phyloP scores from a whole-genome alignment of 2,797 vertebrate genomes.

The Alectoris magna region DNA sequence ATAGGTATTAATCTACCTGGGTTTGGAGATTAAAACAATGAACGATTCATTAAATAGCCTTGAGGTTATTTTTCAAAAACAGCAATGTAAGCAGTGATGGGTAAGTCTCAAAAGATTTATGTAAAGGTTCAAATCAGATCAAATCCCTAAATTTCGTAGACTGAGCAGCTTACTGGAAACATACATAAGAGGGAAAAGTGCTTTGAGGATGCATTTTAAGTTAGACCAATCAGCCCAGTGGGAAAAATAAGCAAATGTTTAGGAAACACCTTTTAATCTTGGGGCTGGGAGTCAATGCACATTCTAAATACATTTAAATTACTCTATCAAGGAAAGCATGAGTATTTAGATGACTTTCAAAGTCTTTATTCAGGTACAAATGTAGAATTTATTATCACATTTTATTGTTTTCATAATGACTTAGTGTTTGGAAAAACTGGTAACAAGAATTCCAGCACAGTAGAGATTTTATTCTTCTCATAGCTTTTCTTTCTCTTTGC shows the following conservation, averaged over 20 bases:
- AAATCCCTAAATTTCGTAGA: constrained; percentile 19
- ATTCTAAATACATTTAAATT: background rate
- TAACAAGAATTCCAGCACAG: background rate
- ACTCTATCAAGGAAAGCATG: background rate
- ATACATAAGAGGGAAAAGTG: background rate
- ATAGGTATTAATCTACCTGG: constrained; percentile 72
- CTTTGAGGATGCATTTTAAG: background rate
- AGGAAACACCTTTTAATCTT: background rate
- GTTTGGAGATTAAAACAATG: constrained; percentile 61
- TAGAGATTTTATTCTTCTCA: background rate
- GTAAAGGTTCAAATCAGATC: constrained; percentile 31
- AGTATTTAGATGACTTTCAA: background rate
- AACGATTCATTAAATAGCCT: constrained; percentile 75
- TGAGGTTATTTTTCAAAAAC: constrained; percentile 75
- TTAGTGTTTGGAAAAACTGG: background rate
- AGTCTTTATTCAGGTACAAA: background rate
- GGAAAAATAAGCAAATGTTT: background rate
- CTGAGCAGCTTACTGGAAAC: constrained; percentile 8
- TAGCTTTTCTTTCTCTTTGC: background rate
- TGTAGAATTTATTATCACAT: background rate
- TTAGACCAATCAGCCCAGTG: background rate
- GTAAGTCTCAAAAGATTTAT: constrained; percentile 40
- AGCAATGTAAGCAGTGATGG: constrained; percentile 42
- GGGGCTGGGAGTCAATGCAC: background rate
- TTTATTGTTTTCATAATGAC: background rate